A percentile compares a stretch with the other conserved stretches of the same genome.
Conservation (phyloP, 2,888 invertebrate genomes). For the Apotomis turbidana region DNA sequence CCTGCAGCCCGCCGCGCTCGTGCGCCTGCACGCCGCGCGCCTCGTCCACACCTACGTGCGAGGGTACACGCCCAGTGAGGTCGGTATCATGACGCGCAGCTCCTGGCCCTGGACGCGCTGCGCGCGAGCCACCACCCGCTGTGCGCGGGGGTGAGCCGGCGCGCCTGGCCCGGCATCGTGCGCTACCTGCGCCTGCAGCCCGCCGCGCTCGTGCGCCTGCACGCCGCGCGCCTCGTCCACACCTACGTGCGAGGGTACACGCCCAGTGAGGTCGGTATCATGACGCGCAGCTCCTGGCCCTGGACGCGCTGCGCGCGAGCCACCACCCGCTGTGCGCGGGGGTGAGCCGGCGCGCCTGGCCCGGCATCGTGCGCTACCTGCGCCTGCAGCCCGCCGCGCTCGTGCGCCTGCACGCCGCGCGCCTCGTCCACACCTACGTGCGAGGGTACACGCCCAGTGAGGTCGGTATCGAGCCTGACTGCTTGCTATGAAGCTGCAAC, state of each 20-base stretch:
- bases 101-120: constrained; percentile 86
- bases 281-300: constrained; percentile 78
- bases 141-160: constrained; percentile 81
- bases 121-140: constrained; percentile 92
- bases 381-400: constrained; percentile 84
- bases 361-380: constrained; percentile 84
- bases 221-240: constrained; percentile 83
- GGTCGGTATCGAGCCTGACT: constrained; percentile 53
- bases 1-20: constrained; percentile 84
- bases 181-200: constrained; percentile 84
- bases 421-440: constrained; percentile 85
- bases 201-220: constrained; percentile 83
- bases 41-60: constrained; percentile 86
- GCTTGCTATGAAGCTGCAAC: no score
- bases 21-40: constrained; percentile 82
- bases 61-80: constrained; percentile 74
- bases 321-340: constrained; percentile 89
- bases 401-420: constrained; percentile 81
- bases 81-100: constrained; percentile 60
- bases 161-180: constrained; percentile 88
- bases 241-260: constrained; percentile 84
- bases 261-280: constrained; percentile 64
- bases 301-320: no score
- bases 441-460: constrained; percentile 75
- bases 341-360: constrained; percentile 87